Percentiles rank a stretch among this genome's conserved stretches.
phyloP scores from a whole-genome alignment of 2,888 invertebrate species.

The Trissolcus brochymenae region DNA sequence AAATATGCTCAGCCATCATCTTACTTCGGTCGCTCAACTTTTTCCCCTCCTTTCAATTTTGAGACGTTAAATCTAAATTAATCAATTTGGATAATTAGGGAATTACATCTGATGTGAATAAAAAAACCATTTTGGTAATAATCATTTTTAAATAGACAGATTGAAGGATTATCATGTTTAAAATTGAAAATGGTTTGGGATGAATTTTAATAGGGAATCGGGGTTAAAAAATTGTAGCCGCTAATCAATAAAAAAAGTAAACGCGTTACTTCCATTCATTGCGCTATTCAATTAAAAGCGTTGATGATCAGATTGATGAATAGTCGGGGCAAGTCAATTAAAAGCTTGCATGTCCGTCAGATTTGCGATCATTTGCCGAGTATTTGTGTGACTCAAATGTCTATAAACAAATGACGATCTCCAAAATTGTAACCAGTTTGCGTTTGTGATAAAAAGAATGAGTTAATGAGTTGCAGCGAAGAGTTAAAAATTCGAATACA shows the following conservation, averaged over 20 bases:
- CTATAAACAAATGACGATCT: too few relatives aligned
- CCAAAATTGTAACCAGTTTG: too few relatives aligned
- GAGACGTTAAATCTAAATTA: too few relatives aligned
- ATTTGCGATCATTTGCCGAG: slow-evolving; percentile 40
- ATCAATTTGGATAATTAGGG: too few relatives aligned
- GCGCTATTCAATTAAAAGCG: slow-evolving; percentile 66
- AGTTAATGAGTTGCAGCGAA: not conserved
- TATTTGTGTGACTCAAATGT: slow-evolving; percentile 24
- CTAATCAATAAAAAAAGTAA: slow-evolving; percentile 57
- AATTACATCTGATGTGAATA: too few relatives aligned
- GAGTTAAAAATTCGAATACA: not conserved
- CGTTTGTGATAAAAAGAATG: too few relatives aligned
- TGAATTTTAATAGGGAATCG: slow-evolving; percentile 22
- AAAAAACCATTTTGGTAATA: too few relatives aligned
- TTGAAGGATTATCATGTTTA: too few relatives aligned
- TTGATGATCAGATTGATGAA: slow-evolving; percentile 65
- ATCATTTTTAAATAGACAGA: too few relatives aligned
- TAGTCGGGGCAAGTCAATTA: slow-evolving; percentile 63
- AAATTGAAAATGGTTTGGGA: not conserved
- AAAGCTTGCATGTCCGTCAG: slow-evolving; percentile 53
- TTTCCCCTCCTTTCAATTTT: too few relatives aligned
- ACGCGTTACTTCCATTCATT: slow-evolving; percentile 62
- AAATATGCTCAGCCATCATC: slow-evolving; percentile 33
- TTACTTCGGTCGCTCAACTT: slow-evolving; percentile 14
- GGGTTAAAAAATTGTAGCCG: slow-evolving; percentile 27